Conservation (phyloP, 2,888 invertebrate species). For the Heliconius hortense region DNA sequence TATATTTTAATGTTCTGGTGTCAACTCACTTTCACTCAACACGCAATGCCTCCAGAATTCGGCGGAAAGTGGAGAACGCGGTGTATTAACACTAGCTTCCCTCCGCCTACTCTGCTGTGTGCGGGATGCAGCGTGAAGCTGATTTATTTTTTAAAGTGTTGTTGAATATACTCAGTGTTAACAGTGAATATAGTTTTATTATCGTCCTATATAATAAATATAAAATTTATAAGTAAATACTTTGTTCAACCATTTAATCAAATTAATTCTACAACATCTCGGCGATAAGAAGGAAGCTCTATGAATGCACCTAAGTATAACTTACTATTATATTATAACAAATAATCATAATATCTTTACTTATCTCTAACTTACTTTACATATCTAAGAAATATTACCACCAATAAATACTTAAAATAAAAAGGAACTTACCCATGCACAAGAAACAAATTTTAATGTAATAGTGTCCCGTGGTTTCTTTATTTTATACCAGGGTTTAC, state of each 20-base stretch:
- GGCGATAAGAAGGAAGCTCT: background rate
- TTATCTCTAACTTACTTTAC: background rate
- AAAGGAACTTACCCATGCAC: conserved; percentile 84
- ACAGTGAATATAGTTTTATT: too few relatives aligned
- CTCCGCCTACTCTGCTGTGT: too few relatives aligned
- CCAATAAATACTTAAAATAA: background rate
- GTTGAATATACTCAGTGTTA: too few relatives aligned
- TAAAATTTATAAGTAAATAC: background rate
- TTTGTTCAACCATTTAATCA: background rate
- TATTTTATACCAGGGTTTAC: conserved; percentile 86
- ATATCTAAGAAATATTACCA: background rate
- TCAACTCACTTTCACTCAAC: too few relatives aligned
- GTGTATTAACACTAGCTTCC: too few relatives aligned
- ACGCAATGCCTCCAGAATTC: too few relatives aligned
- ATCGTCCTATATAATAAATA: background rate
- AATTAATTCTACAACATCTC: background rate
- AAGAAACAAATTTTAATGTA: conserved; percentile 85
- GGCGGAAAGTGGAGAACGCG: too few relatives aligned
- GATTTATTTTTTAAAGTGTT: too few relatives aligned
- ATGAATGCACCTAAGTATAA: background rate
- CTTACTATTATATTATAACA: background rate
- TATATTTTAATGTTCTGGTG: too few relatives aligned
- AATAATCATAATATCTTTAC: background rate
- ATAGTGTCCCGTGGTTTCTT: conserved; percentile 88
- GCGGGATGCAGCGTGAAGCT: too few relatives aligned